phyloP scores from a whole-genome alignment of 2,888 invertebrate species.

The Ormyrus nitidulus region DNA sequence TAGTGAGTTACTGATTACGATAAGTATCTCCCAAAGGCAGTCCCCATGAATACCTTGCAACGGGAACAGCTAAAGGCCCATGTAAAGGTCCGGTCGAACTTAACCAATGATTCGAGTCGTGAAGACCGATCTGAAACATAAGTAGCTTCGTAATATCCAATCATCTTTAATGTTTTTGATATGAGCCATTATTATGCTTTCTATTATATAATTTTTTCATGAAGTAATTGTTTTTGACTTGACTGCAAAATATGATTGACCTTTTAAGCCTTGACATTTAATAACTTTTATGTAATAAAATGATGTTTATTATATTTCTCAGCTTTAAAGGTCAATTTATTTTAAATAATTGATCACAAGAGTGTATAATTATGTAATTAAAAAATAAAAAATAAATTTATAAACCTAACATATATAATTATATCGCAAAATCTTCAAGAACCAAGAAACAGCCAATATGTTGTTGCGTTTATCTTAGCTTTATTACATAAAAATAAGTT shows the following conservation, averaged over 20 bases:
- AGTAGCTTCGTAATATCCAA: slow-evolving; percentile 75
- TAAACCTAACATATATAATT: slow-evolving; percentile 8
- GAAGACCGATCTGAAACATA: slow-evolving; percentile 75
- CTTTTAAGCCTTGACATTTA: too few relatives aligned
- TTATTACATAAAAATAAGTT: slow-evolving; percentile 57
- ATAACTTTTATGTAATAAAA: too few relatives aligned
- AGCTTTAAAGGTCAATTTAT: slow-evolving; percentile 17
- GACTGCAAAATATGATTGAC: too few relatives aligned
- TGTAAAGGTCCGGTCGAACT: slow-evolving; percentile 71
- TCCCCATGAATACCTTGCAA: slow-evolving; percentile 75
- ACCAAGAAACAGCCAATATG: slow-evolving; percentile 37
- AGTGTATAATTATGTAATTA: slow-evolving; percentile 2
- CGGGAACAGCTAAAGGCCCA: slow-evolving; percentile 74
- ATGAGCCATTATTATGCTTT: slow-evolving; percentile 47
- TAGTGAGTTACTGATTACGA: slow-evolving; percentile 52
- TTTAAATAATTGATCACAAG: slow-evolving; percentile 3
- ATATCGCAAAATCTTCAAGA: slow-evolving; percentile 32
- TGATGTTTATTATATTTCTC: background rate
- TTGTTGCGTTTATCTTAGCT: slow-evolving; percentile 45
- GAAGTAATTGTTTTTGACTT: background rate
- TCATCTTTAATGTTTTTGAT: slow-evolving; percentile 47
- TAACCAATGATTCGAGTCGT: slow-evolving; percentile 72
- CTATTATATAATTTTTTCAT: slow-evolving; percentile 4
- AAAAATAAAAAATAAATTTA: slow-evolving; percentile 27
- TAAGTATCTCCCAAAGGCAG: slow-evolving; percentile 73